These are phyloP conservation scores for Neodon shergylaensis DNA, from an alignment of 2,113 vertebrate genomes.

Conservation along the genomic window DNA sequence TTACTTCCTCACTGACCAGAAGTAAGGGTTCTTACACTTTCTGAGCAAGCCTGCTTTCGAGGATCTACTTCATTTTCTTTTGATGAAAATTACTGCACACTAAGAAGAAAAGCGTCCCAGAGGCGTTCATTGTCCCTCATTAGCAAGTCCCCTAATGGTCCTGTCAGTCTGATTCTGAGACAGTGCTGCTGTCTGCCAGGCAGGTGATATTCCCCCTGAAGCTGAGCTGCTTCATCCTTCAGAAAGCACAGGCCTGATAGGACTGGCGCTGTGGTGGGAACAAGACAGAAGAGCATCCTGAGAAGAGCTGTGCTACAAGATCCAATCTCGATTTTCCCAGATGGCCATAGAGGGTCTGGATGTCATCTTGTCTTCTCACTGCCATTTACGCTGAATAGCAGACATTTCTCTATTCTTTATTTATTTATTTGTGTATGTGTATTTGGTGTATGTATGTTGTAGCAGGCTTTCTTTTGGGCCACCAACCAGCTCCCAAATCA, in stretches of 20 bases:
- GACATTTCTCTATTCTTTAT: not conserved
- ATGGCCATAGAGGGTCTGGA: not conserved
- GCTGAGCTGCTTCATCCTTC: not conserved
- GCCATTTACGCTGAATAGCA: not conserved
- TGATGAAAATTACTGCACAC: not conserved
- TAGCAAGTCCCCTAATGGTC: no score
- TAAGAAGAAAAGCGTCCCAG: not conserved
- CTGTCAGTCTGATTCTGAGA: not conserved
- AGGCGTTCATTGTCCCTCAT: not conserved
- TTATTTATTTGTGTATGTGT: not conserved
- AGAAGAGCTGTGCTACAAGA: not conserved
- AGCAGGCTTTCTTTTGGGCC: not conserved
- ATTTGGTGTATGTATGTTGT: not conserved
- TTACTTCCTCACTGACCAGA: not conserved
- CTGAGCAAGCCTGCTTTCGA: not conserved
- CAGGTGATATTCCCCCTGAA: not conserved
- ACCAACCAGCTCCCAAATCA: not conserved
- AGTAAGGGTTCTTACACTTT: not conserved
- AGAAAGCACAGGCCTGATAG: not conserved
- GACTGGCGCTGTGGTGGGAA: fast-evolving
- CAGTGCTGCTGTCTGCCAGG: fast-evolving
- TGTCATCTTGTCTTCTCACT: not conserved
- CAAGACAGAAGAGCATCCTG: not conserved
- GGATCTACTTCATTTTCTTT: not conserved
- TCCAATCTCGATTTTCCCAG: not conserved